phyloP scores from a whole-genome alignment of 2,113 vertebrate species.

The Marcusenius ussheri region DNA sequence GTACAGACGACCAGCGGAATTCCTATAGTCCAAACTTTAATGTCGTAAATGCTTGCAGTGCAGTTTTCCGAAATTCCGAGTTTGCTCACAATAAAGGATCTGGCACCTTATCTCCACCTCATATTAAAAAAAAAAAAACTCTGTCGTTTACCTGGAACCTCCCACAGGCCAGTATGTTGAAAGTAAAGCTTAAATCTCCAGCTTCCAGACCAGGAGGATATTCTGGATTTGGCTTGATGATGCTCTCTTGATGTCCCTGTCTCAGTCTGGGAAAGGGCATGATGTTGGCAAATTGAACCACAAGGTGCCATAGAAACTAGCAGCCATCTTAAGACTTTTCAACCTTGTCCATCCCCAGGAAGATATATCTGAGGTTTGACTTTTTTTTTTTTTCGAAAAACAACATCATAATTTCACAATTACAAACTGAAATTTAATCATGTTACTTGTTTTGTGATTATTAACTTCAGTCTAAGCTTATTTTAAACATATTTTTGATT shows the following conservation, averaged over 20 bases:
- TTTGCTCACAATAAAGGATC: not conserved
- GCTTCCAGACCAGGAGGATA: not conserved
- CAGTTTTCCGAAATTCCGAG: not conserved
- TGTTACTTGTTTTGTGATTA: not conserved
- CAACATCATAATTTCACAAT: not conserved
- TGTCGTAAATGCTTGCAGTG: not conserved
- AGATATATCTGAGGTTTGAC: not conserved
- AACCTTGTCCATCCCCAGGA: not conserved
- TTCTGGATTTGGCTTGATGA: not conserved
- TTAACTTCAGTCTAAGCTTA: not conserved
- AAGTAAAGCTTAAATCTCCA: not conserved
- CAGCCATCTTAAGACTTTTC: not conserved
- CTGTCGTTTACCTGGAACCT: not conserved
- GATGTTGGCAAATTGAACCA: not conserved
- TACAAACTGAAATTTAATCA: not conserved
- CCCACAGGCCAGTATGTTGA: not conserved
- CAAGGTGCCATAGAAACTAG: not conserved
- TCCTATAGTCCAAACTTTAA: not conserved
- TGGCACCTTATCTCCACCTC: not conserved
- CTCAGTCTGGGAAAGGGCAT: too few relatives aligned
- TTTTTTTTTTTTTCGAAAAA: not conserved
- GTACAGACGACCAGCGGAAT: not conserved
- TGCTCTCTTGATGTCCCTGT: not conserved
- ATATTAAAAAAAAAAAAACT: not conserved
- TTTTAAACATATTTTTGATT: not conserved